Base-by-base conservation (phyloP, 2,797 vertebrate species). In the Spondyliosoma cantharus region DNA sequence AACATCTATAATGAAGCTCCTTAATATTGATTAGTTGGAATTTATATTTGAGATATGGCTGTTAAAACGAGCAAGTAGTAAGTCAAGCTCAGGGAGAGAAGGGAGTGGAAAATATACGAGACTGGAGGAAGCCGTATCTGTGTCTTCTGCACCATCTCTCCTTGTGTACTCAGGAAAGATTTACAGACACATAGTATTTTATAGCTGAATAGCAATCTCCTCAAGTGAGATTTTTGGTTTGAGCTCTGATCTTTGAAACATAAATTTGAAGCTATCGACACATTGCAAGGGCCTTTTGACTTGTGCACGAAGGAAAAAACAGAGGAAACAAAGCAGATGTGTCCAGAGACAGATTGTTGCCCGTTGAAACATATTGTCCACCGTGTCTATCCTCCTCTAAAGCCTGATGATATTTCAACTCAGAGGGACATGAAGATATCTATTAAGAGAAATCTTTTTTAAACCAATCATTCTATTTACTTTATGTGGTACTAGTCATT, bases 381-480 rank as follows among this genome's bases (percentile, higher is more conserved):
- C 48, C 20, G 45, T 42, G 20, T 27, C 3, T 29, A 32, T 53
- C 49, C 22, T 62, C 32, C 32, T 72, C 59, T 73, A 29, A 54
- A 48, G 46, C n/a, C 56, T 13, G 57, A 52, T 65, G n/a, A 57
- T 74, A 25, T 74, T 71, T 25, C 4, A 52, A 9, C 20, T 62
- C 49, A 62, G 19, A 53, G 4, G 15, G 52, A 37, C n/a, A 15
- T 37, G 27, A 49, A 15, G 32, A 25, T 22, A 56, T 64, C 48
- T 57, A 46, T 29, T 45, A 17, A 37, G 37, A 37, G 37, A 11
- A 7, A 37, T 37, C 37, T 37, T 37, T 37, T 37, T 11, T 37
- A 54, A 45, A 20, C 17, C 29, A 25, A 32, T 70, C 22, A 58
- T 29, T 57, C 13, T 71, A 7, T 3, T 37, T 5, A 37, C 25